Conservation (phyloP, 1,140 invertebrate species). For the Pogonomyrmex californicus region DNA sequence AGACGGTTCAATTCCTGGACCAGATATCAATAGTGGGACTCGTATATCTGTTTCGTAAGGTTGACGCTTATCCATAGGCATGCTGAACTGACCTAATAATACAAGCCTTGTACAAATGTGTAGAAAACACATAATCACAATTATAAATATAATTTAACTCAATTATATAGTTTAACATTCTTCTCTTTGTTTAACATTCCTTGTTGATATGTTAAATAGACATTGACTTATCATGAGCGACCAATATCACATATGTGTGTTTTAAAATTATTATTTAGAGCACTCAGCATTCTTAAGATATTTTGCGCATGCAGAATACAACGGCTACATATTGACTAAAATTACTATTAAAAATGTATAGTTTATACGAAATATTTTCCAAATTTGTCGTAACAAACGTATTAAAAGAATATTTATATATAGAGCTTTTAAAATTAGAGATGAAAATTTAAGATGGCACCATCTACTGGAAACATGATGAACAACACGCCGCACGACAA, state of each 20-base stretch:
- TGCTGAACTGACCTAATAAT: conserved; percentile 92
- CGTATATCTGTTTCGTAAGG: conserved; percentile 96
- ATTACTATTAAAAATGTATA: no score
- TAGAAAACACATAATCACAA: not conserved
- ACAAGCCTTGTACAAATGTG: not conserved
- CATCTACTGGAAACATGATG: not conserved
- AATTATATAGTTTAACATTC: not conserved
- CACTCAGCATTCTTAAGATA: no score
- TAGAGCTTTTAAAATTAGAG: not conserved
- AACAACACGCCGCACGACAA: not conserved
- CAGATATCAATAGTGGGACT: conserved; percentile 93
- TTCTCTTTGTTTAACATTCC: no score
- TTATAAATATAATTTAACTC: conserved; percentile 48
- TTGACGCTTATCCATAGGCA: conserved; percentile 95
- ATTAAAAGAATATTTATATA: not conserved
- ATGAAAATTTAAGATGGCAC: not conserved
- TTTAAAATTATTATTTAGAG: no score
- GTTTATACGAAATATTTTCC: no score
- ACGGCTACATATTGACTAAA: no score
- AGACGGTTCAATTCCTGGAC: conserved; percentile 89
- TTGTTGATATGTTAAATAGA: no score
- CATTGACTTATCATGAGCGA: no score
- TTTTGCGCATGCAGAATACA: no score
- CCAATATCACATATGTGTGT: no score
- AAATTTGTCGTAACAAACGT: no score